Conservation (phyloP, 1,140 invertebrate genomes). For the Asobara japonica region DNA sequence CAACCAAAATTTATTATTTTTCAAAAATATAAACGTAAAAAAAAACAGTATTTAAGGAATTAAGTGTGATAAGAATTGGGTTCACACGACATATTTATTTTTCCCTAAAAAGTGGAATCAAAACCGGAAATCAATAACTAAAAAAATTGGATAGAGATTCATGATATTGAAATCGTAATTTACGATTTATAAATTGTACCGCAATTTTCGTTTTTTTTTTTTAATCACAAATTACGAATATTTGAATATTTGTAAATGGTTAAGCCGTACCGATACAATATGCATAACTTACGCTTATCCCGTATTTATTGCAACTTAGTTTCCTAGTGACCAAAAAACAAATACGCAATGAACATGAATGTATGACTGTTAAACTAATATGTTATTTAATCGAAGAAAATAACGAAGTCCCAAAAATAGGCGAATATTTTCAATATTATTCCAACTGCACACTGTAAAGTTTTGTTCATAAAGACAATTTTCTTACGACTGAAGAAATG, state of each 20-base stretch:
- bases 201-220: no score
- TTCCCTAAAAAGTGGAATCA: no score
- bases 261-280: no score
- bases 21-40: background rate
- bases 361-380: background rate
- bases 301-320: background rate
- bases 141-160: no score
- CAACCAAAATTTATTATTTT: background rate
- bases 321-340: background rate
- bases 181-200: no score
- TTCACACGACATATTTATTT: no score
- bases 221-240: no score
- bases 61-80: background rate
- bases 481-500: conserved; percentile 4
- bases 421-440: no score
- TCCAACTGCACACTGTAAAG: background rate
- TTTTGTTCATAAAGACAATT: background rate
- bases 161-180: no score
- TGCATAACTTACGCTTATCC: background rate
- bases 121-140: no score
- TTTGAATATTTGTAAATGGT: background rate
- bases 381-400: background rate
- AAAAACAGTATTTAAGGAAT: background rate
- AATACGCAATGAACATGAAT: background rate
- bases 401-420: no score